Evolutionary conservation across 2,888 invertebrate genomes (phyloP).

Genomic region (Odontocolon sp.): DNA sequence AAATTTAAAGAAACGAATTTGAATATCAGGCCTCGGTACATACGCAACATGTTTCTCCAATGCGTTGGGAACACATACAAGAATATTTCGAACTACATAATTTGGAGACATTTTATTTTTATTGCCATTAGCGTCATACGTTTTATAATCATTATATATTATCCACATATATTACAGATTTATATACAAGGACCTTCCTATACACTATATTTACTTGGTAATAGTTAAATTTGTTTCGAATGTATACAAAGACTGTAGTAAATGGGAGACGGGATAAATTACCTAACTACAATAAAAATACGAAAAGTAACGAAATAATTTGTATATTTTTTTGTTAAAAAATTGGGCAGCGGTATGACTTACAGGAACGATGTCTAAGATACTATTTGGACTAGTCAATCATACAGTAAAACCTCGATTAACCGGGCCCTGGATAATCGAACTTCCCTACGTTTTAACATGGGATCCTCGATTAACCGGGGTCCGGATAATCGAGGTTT

Average conservation of each 20-base stretch:
- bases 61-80: slow-evolving; percentile 42
- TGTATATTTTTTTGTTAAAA: slow-evolving; percentile 62
- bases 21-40: slow-evolving; percentile 44
- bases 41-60: slow-evolving; percentile 50
- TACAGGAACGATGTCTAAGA: slow-evolving; percentile 73
- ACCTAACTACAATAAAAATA: slow-evolving; percentile 66
- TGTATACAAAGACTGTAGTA: slow-evolving; percentile 68
- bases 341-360: slow-evolving; percentile 69
- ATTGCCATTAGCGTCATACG: slow-evolving; percentile 76
- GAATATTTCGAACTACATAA: slow-evolving; percentile 62
- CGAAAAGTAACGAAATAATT: slow-evolving; percentile 65
- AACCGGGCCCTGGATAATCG: no score
- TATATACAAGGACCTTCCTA: slow-evolving; percentile 77
- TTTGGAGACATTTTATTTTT: slow-evolving; percentile 76
- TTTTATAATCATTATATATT: slow-evolving; percentile 76
- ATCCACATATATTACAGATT: slow-evolving; percentile 80
- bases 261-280: slow-evolving; percentile 64
- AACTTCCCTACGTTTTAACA: slow-evolving; percentile 53
- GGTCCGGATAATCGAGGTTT: no score
- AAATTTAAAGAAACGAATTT: no score
- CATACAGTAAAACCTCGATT: no score
- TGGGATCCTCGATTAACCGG: no score
- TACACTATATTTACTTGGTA: slow-evolving; percentile 72
- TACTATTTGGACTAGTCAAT: slow-evolving; percentile 71
- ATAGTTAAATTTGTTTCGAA: slow-evolving; percentile 62